phyloP scores from a whole-genome alignment of 2,888 invertebrate genomes.

The Lithophane socia region DNA sequence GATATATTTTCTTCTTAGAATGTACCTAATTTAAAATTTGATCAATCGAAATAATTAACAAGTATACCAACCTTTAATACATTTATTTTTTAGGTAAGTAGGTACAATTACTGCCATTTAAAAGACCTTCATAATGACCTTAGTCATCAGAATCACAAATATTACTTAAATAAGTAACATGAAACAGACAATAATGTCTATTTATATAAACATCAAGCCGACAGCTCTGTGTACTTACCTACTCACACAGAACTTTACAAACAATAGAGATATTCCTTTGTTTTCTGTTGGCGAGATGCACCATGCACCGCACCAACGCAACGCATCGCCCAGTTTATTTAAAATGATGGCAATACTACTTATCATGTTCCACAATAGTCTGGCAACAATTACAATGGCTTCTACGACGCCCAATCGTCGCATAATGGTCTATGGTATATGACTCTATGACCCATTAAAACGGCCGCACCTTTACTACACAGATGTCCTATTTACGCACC shows the following conservation, averaged over 20 bases:
- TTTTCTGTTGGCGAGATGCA: slow-evolving; percentile 67
- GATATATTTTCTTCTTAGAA: neutral
- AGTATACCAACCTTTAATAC: too few relatives aligned
- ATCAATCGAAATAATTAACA: neutral
- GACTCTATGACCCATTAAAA: slow-evolving; percentile 79
- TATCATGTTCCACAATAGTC: slow-evolving; percentile 70
- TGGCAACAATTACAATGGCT: slow-evolving; percentile 80
- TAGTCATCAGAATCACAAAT: slow-evolving; percentile 2
- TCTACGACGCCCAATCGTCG: slow-evolving; percentile 75
- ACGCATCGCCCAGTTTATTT: slow-evolving; percentile 44
- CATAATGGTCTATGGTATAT: slow-evolving; percentile 75
- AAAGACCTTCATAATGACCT: neutral
- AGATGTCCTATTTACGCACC: slow-evolving; percentile 81
- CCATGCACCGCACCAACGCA: slow-evolving; percentile 49
- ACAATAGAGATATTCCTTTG: slow-evolving; percentile 72
- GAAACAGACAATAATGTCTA: slow-evolving; percentile 16
- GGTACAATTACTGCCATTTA: too few relatives aligned
- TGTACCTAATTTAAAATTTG: neutral
- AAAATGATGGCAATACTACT: slow-evolving; percentile 76
- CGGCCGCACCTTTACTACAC: slow-evolving; percentile 80
- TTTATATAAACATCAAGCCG: slow-evolving; percentile 27
- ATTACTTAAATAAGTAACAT: slow-evolving; percentile 15
- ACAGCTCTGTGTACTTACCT: slow-evolving; percentile 18
- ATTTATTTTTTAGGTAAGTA: neutral
- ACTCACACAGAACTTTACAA: slow-evolving; percentile 66